Conservation (phyloP, 2,113 vertebrate species). For the Lonchura striata region DNA sequence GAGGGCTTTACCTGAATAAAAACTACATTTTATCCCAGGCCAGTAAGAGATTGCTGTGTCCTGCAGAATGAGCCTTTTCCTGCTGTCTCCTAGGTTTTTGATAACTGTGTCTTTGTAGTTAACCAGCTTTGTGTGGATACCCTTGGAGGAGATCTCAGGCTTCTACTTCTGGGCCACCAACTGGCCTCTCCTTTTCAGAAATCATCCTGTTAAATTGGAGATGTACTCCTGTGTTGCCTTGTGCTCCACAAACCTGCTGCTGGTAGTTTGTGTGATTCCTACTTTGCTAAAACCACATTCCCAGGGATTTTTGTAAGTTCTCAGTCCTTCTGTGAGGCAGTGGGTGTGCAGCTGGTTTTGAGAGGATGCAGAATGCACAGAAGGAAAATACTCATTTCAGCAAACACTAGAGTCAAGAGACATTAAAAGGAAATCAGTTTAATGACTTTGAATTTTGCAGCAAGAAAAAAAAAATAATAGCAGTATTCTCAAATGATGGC, state of each 20-base stretch:
- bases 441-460: background rate
- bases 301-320: background rate
- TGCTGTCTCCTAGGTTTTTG: background rate
- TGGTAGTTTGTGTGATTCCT: background rate
- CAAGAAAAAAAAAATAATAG: background rate
- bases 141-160: background rate
- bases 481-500: background rate
- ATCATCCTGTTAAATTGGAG: background rate
- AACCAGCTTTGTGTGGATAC: background rate
- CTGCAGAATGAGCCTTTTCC: background rate
- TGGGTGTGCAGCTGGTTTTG: background rate
- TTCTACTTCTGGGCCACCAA: background rate
- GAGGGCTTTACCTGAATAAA: slow-evolving; percentile 21
- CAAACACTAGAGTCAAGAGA: background rate
- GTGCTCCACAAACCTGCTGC: background rate
- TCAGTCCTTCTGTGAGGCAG: background rate
- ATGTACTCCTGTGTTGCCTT: background rate
- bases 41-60: background rate
- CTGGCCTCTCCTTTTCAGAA: background rate
- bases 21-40: background rate
- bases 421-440: background rate
- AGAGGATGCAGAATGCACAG: background rate
- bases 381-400: background rate
- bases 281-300: background rate
- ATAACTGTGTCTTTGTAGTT: background rate